phyloP scores from a whole-genome alignment of 2,888 invertebrate genomes.

The Drosophila cracens region DNA sequence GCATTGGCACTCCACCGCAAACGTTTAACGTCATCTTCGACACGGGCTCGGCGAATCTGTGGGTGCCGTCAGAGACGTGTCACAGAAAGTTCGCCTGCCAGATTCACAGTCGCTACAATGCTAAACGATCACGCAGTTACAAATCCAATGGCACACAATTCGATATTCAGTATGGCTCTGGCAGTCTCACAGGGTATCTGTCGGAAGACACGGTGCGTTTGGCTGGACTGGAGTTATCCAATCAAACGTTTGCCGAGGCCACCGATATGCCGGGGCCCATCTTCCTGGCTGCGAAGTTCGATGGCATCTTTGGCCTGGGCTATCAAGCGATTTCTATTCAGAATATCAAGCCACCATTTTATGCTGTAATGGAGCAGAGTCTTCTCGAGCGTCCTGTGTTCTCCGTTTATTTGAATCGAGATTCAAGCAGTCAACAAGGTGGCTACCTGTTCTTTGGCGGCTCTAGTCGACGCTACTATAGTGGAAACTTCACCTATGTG shows the following conservation, averaged over 20 bases:
- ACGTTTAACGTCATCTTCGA: conserved; percentile 97
- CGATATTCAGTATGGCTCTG: conserved; percentile 68
- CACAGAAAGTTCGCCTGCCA: conserved; percentile 96
- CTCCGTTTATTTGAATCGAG: conserved; percentile 63
- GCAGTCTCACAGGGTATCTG: conserved; percentile 59
- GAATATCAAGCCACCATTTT: conserved; percentile 66
- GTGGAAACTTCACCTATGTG: conserved; percentile 67
- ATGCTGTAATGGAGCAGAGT: conserved; percentile 61
- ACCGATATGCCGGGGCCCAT: conserved; percentile 72
- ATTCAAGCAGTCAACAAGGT: conserved; percentile 27
- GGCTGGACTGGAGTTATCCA: conserved; percentile 54
- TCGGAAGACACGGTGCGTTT: conserved; percentile 61
- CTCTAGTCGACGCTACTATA: conserved; percentile 54
- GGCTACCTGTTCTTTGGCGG: conserved; percentile 71
- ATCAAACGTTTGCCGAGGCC: conserved; percentile 69
- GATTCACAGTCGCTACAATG: conserved; percentile 98
- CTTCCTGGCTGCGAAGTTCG: conserved; percentile 70
- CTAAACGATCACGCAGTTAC: conserved; percentile 92
- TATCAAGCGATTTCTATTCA: conserved; percentile 65
- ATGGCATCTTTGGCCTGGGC: conserved; percentile 71
- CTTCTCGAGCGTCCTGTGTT: conserved; percentile 53
- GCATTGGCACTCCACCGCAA: conserved; percentile 96
- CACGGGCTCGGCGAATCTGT: conserved; percentile 98
- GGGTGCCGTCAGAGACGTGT: conserved; percentile 99
- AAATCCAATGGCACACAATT: conserved; percentile 88